Base-by-base conservation (phyloP, 2,113 vertebrate genomes). In the Psettodes erumei region DNA sequence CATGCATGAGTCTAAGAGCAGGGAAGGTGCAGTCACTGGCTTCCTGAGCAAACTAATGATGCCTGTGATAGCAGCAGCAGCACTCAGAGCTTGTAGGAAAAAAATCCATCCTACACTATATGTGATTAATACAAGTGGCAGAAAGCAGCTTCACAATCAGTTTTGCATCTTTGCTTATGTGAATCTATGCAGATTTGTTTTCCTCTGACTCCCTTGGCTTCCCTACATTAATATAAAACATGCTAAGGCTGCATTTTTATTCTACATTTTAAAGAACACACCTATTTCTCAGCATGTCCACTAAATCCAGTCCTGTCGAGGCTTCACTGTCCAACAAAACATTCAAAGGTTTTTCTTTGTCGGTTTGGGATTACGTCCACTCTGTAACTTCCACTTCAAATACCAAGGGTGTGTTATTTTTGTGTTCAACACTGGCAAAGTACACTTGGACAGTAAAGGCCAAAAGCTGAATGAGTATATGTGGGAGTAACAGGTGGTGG, bases 401-500 rank as follows among this genome's bases (percentile, higher is more conserved):
- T 59, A 23, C 32, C 27, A 30, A 38, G 16, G 9, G 9, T 50
- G 32, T 21, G 16, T 37, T 27, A 16, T 19, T 38, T 4, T 50
- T 50, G 11, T 23, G 18, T 47, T 47, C 10, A n/a, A 28, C 43
- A 15, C 8, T 61, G 55, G 38, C 15, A 45, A 38, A 40, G 45
- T 23, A 53, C 3, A 28, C 35, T 56, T 35, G 28, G 42, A 43
- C 25, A 45, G 47, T 40, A 75, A 81, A 69, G 27, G 65, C 23
- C 50, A 75, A 32, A 63, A 25, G 51, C 56, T 58, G 48, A 32
- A 42, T 48, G 48, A 73, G 27, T 43, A 2, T 33, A 33, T 15
- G 71, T 74, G 50, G 51, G 65, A 62, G 40, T 60, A 65, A 67
- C 67, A 67, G 55, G 61, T 66, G 68, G 62, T 51, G 33, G 8